Conservation (phyloP, 1,140 invertebrate genomes). For the Monochamus saltuarius region DNA sequence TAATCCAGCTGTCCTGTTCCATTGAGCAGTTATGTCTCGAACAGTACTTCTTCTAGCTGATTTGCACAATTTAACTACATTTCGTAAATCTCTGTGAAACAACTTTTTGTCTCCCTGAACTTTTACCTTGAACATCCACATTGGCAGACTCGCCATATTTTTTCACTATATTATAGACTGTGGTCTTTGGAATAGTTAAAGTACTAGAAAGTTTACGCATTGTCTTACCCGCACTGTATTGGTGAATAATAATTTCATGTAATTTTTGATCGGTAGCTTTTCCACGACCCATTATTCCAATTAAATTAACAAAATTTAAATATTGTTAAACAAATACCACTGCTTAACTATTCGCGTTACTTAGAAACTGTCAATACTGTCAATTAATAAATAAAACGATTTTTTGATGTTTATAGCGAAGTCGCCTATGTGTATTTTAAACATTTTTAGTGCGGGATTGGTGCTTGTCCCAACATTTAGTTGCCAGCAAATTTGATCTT, state of each 20-base stretch:
- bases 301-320: no score
- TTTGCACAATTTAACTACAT: constrained; percentile 20
- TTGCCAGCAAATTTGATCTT: no score
- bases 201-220: background rate
- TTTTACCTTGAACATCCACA: constrained; percentile 7
- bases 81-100: background rate
- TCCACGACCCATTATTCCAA: constrained; percentile 3
- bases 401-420: no score
- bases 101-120: background rate
- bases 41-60: constrained; percentile 11
- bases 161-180: constrained; percentile 7
- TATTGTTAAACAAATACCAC: no score
- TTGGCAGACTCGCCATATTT: background rate
- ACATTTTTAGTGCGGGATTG: no score
- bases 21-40: constrained; percentile 3
- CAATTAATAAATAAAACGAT: no score
- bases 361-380: no score
- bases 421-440: no score
- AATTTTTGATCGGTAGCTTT: constrained; percentile 7
- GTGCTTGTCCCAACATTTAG: no score
- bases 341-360: no score
- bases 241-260: constrained; percentile 2
- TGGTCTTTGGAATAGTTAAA: constrained; percentile 7
- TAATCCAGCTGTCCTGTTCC: constrained; percentile 12
- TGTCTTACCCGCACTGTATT: constrained; percentile 1